Conservation (phyloP, 2,113 vertebrate species). For the Anser cygnoides region DNA sequence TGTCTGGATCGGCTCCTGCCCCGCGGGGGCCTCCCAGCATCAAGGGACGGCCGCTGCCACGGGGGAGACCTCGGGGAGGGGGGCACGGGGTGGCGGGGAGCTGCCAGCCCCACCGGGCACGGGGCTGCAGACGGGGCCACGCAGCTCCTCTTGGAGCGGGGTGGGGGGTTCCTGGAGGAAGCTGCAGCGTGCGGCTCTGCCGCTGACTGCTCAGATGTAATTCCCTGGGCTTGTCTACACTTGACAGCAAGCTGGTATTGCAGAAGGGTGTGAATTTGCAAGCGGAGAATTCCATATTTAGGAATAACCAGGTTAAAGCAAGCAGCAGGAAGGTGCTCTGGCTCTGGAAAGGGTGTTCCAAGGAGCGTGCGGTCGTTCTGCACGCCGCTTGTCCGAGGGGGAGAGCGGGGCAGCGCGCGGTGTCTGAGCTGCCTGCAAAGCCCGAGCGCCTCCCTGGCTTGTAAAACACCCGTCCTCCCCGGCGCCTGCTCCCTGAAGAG, state of each 20-base stretch:
- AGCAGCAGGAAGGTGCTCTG: not conserved
- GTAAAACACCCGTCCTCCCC: not conserved
- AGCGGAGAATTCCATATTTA: slow-evolving; percentile 56
- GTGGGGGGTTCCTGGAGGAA: not conserved
- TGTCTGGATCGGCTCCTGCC: not conserved
- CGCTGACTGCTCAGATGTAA: not conserved
- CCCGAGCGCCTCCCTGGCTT: not conserved
- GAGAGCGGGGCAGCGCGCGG: not conserved
- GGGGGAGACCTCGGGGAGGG: rapidly evolving
- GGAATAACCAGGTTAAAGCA: slow-evolving; percentile 31
- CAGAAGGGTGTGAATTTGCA: slow-evolving; percentile 28
- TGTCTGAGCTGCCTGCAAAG: not conserved
- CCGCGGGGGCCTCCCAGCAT: not conserved
- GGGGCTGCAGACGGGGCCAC: not conserved
- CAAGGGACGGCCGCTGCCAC: not conserved
- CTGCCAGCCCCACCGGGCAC: not conserved
- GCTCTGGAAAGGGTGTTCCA: not conserved
- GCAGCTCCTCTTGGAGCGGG: not conserved
- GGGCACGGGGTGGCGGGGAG: not conserved
- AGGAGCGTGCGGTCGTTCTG: not conserved
- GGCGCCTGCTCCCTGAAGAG: not conserved
- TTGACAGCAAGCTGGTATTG: slow-evolving; percentile 28
- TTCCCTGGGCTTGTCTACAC: slow-evolving; percentile 38
- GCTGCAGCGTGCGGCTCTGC: not conserved
- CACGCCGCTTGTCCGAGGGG: not conserved